These are phyloP conservation scores for Coronaproctus castanopsis DNA, from an alignment of 2,888 invertebrate species.

Conservation along the genomic window DNA sequence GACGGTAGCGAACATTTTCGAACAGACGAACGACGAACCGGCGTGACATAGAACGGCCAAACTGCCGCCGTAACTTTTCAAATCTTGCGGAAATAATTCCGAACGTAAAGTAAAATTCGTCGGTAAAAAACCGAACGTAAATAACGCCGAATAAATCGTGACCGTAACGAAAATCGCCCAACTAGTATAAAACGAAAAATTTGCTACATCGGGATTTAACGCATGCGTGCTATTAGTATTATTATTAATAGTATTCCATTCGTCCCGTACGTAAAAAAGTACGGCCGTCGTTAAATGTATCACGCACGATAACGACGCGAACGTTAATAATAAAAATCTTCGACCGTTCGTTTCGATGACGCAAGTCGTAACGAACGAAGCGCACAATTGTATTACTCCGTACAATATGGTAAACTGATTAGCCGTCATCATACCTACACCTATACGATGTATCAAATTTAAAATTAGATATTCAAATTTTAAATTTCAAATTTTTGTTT, in stretches of 20 bases:
- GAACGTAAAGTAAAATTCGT: background rate
- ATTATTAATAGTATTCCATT: no score
- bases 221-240: no score
- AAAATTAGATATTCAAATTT: no score
- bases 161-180: conserved; percentile 1
- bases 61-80: conserved; percentile 1
- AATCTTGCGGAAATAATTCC: conserved; percentile 4
- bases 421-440: no score
- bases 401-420: conserved; percentile 8
- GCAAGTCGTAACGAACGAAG: background rate
- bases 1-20: conserved; percentile 1
- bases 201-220: background rate
- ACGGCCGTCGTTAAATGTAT: conserved; percentile 1
- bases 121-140: background rate
- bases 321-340: conserved; percentile 1
- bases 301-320: background rate
- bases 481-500: no score
- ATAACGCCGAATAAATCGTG: conserved; percentile 2
- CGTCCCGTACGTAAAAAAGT: no score
- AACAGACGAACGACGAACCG: background rate
- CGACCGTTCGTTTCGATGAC: conserved; percentile 2
- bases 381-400: background rate
- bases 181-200: background rate
- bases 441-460: no score
- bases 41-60: background rate